Evolutionary conservation across 2,888 invertebrate species (phyloP), one percentile per base, ranked within the genome.

Genomic region (Poecilobothrus nobilitatus): DNA sequence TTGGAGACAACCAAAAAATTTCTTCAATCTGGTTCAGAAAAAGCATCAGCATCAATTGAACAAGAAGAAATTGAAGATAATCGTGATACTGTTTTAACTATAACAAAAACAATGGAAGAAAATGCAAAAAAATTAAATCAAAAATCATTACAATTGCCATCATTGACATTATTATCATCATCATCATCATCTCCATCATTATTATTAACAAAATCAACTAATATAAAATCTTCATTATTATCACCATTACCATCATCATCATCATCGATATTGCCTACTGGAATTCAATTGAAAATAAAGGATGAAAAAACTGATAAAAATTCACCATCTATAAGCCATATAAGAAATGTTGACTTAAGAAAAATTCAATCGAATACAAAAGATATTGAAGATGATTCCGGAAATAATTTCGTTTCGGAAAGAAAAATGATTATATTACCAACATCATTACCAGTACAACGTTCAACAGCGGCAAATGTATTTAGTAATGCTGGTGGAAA

Each of bases 301-400:
- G 83, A 72, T 75, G 82, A 66, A 82, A 84, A 75, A 74, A 79
- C 71, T 67, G 80, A 78, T 73, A 81, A 79, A 74, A 76, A 76
- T 8, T 71, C 75, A 1, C 69, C 75, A 34, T 70, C 71, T 61
- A 66, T 74, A 37, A 65, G 73, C 71, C 15, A 73, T 73, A 72
- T 77, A 70, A 78, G 81, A 65, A 77, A 79, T 71, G 78, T 81
- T 27, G 82, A 82, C 72, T 74, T 75, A 27, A 78, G 80, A 12
- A 82, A 82, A 76, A 82, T 82, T 68, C 82, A 82, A 74, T 82
- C 82, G 67, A 79, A 82, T 71, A 81, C 80, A 64, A 82, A 82
- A 75, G 82, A 82, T 74, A 82, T 82, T 68, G 79, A 80, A 73
- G 78, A 79, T 70, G 80, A 81, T 75, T 80, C 80, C 53, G 80